Base-by-base conservation (phyloP, 2,797 vertebrate genomes). In the Karalla daura region DNA sequence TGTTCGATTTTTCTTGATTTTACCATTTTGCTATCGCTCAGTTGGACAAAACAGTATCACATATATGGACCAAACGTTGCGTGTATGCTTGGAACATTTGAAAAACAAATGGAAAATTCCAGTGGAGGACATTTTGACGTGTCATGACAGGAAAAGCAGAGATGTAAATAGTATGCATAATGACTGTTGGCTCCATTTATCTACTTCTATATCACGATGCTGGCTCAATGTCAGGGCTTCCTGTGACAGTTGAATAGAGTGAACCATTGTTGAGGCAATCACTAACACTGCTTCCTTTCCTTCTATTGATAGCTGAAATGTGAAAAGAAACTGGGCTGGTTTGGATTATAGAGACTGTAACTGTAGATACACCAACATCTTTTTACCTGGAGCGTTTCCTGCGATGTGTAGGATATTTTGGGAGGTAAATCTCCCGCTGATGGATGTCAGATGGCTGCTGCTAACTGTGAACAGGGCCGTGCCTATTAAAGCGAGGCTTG, bases 381-480 rank as follows among this genome's bases (percentile, higher is more conserved):
- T 24, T 53, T 32, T 15, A 54, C 7, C 17, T 25, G 5, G n/a
- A 13, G n/a, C 37, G 17, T 47, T 21, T 20, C 20, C n/a, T 23
- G 25, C 13, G 14, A 58, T 8, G 44, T 47, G 43, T 37, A 21
- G 25, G 25, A n/a, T 43, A 24, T 63, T 53, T 61, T 4, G 1
- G 18, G 12, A 7, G 2, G 21, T 9, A 27, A 1, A 24, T 33
- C 33, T 49, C 11, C 27, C 63, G 53, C 36, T 47, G 32, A 36
- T 66, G 28, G 21, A 23, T 66, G 52, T 55, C 63, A 71, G 32
- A 36, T 45, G 36, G 43, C 6, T 37, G 21, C 68, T 51, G 54
- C 20, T n/a, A 25, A 30, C 47, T 21, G 20, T 47, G 30, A 53
- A 17, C 40, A 44, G 30, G 18, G 15, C 37, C 20, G 40, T 53